phyloP scores from a whole-genome alignment of 2,888 invertebrate genomes.

The Gryllus longicercus region DNA sequence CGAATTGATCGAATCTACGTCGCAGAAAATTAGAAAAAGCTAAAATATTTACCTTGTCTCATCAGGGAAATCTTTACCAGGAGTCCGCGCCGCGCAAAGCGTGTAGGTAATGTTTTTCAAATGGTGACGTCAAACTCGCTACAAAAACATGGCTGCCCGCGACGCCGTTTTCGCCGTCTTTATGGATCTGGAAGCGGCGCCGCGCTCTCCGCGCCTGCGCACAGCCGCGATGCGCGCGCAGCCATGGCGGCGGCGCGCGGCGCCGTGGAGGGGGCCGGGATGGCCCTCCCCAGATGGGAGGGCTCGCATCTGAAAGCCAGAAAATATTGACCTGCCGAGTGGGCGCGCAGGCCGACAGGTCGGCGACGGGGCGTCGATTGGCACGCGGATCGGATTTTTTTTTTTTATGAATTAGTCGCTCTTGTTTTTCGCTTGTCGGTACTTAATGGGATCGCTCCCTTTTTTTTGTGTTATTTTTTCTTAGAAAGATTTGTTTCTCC shows the following conservation, averaged over 20 bases:
- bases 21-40: background rate
- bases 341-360: background rate
- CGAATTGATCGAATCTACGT: too few relatives aligned
- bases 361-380: background rate
- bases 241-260: background rate
- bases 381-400: background rate
- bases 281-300: background rate
- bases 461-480: too few relatives aligned
- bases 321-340: background rate
- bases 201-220: background rate
- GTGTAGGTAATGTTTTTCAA: conserved; percentile 11
- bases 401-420: background rate
- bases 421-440: too few relatives aligned
- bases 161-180: background rate
- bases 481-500: too few relatives aligned
- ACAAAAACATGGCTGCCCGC: conserved; percentile 4
- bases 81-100: background rate
- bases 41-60: background rate
- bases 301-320: background rate
- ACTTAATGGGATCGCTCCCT: too few relatives aligned
- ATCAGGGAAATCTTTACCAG: background rate
- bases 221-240: background rate
- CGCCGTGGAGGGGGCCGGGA: background rate
- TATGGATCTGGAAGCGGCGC: background rate
- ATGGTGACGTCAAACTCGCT: background rate